Conservation (phyloP, 2,113 vertebrate species). For the Ivindomyrus marchei region DNA sequence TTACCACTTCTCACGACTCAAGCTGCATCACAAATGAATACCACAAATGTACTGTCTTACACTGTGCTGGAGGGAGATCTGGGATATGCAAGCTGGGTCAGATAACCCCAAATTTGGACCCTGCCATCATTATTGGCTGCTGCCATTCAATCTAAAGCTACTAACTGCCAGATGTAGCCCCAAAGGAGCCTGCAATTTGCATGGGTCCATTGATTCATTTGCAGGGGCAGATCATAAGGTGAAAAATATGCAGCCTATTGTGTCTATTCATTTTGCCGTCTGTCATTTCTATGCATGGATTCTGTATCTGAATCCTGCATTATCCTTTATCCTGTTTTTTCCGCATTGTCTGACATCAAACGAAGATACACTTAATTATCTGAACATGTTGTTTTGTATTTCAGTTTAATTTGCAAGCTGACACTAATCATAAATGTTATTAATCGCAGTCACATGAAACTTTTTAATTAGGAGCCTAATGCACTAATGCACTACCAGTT, state of each 20-base stretch:
- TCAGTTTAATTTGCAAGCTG: neutral
- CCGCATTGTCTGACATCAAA: neutral
- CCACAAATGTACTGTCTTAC: constrained; percentile 36
- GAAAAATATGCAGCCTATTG: neutral
- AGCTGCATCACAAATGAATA: constrained; percentile 41
- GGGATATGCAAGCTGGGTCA: constrained; percentile 31
- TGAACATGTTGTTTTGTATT: neutral
- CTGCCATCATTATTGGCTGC: constrained; percentile 40
- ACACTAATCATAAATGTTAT: neutral
- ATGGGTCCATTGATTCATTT: constrained; percentile 12
- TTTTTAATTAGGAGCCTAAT: constrained; percentile 1
- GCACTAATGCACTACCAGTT: neutral
- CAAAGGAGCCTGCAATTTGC: constrained; percentile 23
- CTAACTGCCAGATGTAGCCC: constrained; percentile 43
- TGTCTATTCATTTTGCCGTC: neutral
- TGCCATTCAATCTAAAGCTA: constrained; percentile 24
- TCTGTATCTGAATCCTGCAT: neutral
- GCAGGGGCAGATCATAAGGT: neutral
- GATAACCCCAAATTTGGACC: constrained; percentile 30
- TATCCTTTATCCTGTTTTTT: neutral
- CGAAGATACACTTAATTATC: neutral
- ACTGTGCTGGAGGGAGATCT: constrained; percentile 31
- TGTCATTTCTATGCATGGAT: neutral
- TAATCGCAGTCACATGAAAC: neutral
- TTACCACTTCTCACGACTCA: constrained; percentile 29